Evolutionary conservation across 2,797 vertebrate species (phyloP), one percentile per base, ranked within the genome.

Genomic region (Sebastes paucispinis): DNA sequence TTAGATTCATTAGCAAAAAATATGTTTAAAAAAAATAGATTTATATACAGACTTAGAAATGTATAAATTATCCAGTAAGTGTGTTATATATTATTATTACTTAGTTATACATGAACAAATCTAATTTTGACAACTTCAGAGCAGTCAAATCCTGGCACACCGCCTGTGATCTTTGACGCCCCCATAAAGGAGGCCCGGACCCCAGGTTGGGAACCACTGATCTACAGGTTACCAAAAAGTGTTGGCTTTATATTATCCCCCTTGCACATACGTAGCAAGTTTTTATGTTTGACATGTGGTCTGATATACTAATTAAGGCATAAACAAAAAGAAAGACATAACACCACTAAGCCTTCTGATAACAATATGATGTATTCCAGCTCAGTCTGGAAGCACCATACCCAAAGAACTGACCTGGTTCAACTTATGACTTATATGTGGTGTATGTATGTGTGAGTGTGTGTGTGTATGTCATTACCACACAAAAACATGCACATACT

Each of bases 401-500:
- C 29, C 32, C 29, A 77, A n/a, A 29, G 39, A 79, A 73, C 55
- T 47, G n/a, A 20, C 1, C 16, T 27, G 18, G 4, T 25, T 24
- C 3, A 58, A 22, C 18, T 14, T 65, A 47, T 69, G 3, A 73
- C 50, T 11, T 66, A 10, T 31, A 5, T 75, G 12, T 59, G 50
- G 12, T 79, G 73, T 70, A 62, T 32, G 36, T 63, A 62, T 32
- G 36, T 64, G 16, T 50, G 64, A 63, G 29, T 63, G 34, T 55
- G 63, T 55, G 63, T 50, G n/a, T 72, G 31, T 73, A 31, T 86
- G 58, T 66, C 6, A 10, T 57, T 62, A 60, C 59, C 77, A 76
- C 71, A 71, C 43, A 55, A 47, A 67, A 81, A 72, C 75, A 47
- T 73, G 31, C 24, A 60, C 43, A 69, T 13, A 68, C 66, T 69